phyloP scores from a whole-genome alignment of 1,140 invertebrate genomes.

The Capitella teleta region DNA sequence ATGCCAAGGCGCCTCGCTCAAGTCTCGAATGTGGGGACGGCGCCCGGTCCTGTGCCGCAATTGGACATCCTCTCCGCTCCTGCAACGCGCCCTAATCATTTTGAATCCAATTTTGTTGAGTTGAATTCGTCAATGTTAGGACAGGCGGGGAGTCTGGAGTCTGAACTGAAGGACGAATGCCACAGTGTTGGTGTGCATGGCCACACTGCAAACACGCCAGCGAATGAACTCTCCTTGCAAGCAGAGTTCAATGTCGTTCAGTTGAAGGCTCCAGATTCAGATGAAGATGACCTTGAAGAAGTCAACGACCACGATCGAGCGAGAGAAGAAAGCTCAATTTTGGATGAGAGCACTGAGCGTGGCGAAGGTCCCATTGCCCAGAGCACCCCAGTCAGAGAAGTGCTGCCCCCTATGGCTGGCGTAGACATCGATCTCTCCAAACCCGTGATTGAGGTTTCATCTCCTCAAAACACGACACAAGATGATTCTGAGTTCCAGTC shows the following conservation, averaged over 20 bases:
- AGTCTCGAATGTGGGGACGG: neutral
- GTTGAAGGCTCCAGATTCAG: neutral
- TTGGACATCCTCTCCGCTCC: neutral
- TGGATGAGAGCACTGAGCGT: neutral
- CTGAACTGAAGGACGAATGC: neutral
- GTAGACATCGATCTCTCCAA: neutral
- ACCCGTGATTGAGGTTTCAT: neutral
- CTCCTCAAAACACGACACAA: neutral
- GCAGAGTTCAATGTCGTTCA: constrained; percentile 1
- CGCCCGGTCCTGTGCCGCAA: neutral
- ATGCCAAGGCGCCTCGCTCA: constrained; percentile 5
- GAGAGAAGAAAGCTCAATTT: neutral
- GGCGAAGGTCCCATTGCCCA: neutral
- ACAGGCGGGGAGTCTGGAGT: constrained; percentile 1
- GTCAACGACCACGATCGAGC: neutral
- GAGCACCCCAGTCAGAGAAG: neutral
- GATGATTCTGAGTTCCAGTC: neutral
- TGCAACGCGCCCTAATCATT: neutral
- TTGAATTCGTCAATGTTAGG: neutral
- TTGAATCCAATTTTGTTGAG: neutral
- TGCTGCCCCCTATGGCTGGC: neutral
- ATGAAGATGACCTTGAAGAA: neutral
- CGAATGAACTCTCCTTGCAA: constrained; percentile 7
- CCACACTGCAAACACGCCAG: constrained; percentile 1
- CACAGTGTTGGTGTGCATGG: neutral